phyloP scores from a whole-genome alignment of 2,888 invertebrate species.

The Spodoptera exigua region DNA sequence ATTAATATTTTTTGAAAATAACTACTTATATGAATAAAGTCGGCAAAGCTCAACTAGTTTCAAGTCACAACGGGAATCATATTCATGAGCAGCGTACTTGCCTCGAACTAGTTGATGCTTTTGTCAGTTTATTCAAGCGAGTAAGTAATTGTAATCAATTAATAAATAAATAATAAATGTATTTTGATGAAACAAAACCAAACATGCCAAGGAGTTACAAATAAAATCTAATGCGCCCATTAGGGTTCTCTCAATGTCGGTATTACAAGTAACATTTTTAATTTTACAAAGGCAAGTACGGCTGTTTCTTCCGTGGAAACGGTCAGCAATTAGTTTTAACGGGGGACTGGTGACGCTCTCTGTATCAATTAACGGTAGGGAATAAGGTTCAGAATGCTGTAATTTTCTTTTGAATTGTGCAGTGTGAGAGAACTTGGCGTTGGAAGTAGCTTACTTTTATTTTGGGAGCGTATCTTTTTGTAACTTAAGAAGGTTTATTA shows the following conservation, averaged over 20 bases:
- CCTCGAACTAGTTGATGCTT: no score
- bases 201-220: constrained; percentile 19
- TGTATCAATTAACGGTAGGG: constrained; percentile 49
- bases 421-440: neutral
- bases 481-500: no score
- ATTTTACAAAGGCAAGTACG: constrained; percentile 37
- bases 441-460: no score
- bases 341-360: constrained; percentile 38
- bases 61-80: no score
- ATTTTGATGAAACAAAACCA: constrained; percentile 6
- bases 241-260: constrained; percentile 1
- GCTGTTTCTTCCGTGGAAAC: constrained; percentile 34
- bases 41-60: no score
- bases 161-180: constrained; percentile 20
- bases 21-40: no score
- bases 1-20: no score
- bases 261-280: constrained; percentile 43
- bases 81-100: no score
- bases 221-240: constrained; percentile 44
- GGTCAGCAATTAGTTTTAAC: constrained; percentile 51
- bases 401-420: constrained; percentile 2
- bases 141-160: no score
- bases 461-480: no score
- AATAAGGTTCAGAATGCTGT: constrained; percentile 21
- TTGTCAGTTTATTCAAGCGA: no score